Conservation (phyloP, 2,113 vertebrate species). For the Tetrao urogallus region DNA sequence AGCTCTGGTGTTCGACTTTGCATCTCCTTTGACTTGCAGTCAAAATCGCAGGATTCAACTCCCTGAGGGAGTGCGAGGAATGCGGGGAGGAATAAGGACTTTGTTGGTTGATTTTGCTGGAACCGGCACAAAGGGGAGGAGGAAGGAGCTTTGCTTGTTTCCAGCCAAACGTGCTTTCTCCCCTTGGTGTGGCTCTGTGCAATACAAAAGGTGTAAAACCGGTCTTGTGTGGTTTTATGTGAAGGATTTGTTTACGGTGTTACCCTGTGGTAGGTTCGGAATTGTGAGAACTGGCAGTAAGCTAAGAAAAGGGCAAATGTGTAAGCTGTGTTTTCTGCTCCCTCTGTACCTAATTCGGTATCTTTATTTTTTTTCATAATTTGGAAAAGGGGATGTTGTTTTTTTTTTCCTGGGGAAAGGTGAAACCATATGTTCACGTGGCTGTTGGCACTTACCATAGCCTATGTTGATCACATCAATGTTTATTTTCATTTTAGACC, state of each 20-base stretch:
- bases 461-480: not conserved
- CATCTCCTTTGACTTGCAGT: not conserved
- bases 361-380: not conserved
- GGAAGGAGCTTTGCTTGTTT: not conserved
- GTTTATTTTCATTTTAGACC: not conserved
- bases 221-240: rapidly evolving
- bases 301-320: not conserved
- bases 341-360: not conserved
- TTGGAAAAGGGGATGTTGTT: not conserved
- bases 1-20: rapidly evolving
- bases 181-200: not conserved
- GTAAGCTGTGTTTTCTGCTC: not conserved
- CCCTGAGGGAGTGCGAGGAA: not conserved
- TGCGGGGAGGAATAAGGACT: rapidly evolving
- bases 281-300: not conserved
- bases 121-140: not conserved
- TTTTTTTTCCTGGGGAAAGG: not conserved
- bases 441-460: not conserved
- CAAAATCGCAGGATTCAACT: not conserved
- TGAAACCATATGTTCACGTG: not conserved
- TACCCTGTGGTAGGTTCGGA: not conserved
- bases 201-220: not conserved
- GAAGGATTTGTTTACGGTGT: not conserved
- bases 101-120: not conserved
- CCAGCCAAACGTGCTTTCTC: not conserved